phyloP scores from a whole-genome alignment of 2,797 vertebrate genomes.

The Myoxocephalus aenaeus region DNA sequence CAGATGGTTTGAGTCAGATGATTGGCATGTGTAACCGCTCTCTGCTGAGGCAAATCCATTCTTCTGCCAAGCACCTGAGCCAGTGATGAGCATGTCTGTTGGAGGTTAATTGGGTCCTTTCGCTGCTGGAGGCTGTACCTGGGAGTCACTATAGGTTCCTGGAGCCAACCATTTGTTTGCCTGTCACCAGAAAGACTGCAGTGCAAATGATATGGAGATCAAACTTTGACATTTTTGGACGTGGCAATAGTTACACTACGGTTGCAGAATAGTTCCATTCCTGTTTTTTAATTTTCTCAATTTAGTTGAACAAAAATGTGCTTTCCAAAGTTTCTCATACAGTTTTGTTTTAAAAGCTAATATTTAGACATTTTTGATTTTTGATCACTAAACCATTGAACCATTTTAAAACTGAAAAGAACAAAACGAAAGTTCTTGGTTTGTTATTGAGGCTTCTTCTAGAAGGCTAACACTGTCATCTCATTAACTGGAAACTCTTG shows the following conservation, averaged over 20 bases:
- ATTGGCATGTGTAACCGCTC: conserved; percentile 42
- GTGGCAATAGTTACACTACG: neutral
- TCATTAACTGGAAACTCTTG: conserved; percentile 49
- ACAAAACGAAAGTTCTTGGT: neutral
- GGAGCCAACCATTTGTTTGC: conserved; percentile 24
- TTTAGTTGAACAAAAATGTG: neutral
- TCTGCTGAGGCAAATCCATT: conserved; percentile 21
- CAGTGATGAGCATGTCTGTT: conserved; percentile 11
- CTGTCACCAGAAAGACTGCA: conserved; percentile 15
- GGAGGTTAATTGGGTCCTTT: conserved; percentile 50
- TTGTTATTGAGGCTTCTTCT: neutral
- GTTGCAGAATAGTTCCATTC: neutral
- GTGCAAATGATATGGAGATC: neutral
- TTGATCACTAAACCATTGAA: neutral
- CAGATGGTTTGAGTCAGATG: conserved; percentile 26
- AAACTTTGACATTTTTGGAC: neutral
- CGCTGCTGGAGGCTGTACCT: conserved; percentile 40
- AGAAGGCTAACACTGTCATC: conserved; percentile 6
- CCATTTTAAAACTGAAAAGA: neutral
- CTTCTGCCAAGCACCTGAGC: conserved; percentile 6
- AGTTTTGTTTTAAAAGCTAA: neutral
- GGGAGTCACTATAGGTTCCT: conserved; percentile 23
- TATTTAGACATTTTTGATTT: neutral
- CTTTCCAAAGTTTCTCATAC: neutral
- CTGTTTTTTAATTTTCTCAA: neutral